A percentile compares a stretch with the other conserved stretches of the same genome.
Evolutionary conservation across 2,888 invertebrate species (phyloP).

Genomic region (Catocala nupta): DNA sequence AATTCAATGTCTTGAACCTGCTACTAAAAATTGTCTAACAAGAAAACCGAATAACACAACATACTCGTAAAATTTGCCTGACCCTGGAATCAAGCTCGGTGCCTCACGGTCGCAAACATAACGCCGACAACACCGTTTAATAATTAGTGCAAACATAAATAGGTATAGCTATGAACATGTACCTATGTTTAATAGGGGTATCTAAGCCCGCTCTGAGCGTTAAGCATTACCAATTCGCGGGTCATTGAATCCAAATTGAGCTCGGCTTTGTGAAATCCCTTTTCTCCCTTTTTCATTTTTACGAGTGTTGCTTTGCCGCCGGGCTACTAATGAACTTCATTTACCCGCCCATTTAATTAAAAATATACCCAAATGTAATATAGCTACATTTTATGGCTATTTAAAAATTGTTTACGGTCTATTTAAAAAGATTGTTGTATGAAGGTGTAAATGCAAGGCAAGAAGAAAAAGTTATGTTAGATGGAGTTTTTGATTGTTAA

Average conservation of each 20-base stretch:
- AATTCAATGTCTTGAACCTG: too few species aligned
- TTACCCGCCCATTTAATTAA: slow-evolving; percentile 55
- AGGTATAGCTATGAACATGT: slow-evolving; percentile 25
- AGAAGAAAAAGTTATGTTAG: neutral
- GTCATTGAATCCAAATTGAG: slow-evolving; percentile 78
- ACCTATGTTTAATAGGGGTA: slow-evolving; percentile 28
- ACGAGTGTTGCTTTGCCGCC: slow-evolving; percentile 70
- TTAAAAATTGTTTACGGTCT: neutral
- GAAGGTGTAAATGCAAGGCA: too few species aligned
- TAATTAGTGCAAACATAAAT: neutral
- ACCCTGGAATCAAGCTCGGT: too few species aligned
- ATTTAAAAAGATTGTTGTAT: neutral
- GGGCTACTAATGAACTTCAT: slow-evolving; percentile 69
- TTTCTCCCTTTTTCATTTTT: slow-evolving; percentile 68
- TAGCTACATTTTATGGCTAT: slow-evolving; percentile 7
- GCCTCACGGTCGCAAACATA: too few species aligned
- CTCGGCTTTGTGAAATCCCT: slow-evolving; percentile 65
- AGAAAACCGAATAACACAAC: too few species aligned
- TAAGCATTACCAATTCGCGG: slow-evolving; percentile 75
- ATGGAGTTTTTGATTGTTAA: too few species aligned
- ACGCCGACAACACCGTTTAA: too few species aligned
- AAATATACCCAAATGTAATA: slow-evolving; percentile 38
- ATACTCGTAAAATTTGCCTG: too few species aligned
- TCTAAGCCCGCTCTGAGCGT: slow-evolving; percentile 66
- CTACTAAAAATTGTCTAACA: too few species aligned